Conservation (phyloP, 2,113 vertebrate genomes). For the Pelecanus crispus region DNA sequence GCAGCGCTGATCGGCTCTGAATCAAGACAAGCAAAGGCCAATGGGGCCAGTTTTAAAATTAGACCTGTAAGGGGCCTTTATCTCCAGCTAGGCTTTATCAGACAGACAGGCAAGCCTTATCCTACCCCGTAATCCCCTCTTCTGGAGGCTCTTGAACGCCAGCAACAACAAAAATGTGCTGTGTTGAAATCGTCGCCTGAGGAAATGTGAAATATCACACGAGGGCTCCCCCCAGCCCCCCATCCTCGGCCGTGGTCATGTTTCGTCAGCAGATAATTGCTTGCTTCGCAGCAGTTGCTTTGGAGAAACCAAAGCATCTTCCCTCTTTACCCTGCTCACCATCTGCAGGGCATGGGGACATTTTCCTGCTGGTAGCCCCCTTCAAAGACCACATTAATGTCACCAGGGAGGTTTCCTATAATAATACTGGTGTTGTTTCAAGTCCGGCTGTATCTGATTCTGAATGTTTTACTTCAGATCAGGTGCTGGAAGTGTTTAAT, state of each 20-base stretch:
- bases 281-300: not conserved
- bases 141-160: not conserved
- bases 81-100: constrained; percentile 32
- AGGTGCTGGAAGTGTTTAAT: constrained; percentile 20
- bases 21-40: not conserved
- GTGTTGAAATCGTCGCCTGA: not conserved
- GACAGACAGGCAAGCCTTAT: not conserved
- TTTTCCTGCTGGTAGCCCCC: not conserved
- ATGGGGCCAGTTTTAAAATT: constrained; percentile 37
- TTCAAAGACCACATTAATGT: not conserved
- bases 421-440: not conserved
- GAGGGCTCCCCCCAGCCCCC: rapidly evolving
- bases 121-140: not conserved
- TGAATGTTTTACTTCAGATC: constrained; percentile 13
- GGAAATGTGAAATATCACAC: not conserved
- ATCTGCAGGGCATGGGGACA: not conserved
- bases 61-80: constrained; percentile 21
- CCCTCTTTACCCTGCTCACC: not conserved
- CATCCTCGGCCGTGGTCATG: rapidly evolving
- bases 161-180: not conserved
- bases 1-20: rapidly evolving
- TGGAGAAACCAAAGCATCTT: not conserved
- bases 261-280: rapidly evolving
- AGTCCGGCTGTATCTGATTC: not conserved
- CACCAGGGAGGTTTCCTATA: not conserved